These are phyloP conservation scores for Lateolabrax maculatus DNA, from an alignment of 2,797 vertebrate genomes.

Conservation along the genomic window DNA sequence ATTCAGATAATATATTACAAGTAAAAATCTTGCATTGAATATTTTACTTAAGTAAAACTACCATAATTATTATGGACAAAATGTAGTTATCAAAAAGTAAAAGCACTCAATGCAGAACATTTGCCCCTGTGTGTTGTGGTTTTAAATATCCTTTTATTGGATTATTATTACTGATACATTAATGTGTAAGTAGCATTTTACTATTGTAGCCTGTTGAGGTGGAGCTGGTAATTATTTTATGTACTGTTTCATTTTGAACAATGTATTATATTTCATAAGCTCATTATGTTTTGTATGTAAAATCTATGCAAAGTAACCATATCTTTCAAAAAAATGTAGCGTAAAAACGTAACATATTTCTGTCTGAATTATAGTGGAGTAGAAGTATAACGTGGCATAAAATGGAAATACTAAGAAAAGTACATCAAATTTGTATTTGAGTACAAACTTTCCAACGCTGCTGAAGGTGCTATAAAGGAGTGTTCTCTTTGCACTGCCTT, in stretches of 20 bases:
- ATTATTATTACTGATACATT: not conserved
- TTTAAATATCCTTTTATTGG: not conserved
- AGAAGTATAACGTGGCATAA: not conserved
- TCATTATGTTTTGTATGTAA: not conserved
- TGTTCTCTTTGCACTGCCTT: not conserved
- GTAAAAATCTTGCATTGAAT: too few species aligned
- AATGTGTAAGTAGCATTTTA: not conserved
- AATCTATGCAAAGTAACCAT: not conserved
- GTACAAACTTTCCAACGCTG: constrained; percentile 7
- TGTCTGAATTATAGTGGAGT: not conserved
- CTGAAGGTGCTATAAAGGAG: constrained; percentile 11
- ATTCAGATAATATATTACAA: too few species aligned
- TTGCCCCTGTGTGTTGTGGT: not conserved
- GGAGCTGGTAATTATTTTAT: not conserved
- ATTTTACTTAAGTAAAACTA: too few species aligned
- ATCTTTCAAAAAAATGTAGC: not conserved
- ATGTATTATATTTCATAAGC: not conserved
- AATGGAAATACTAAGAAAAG: constrained; percentile 4
- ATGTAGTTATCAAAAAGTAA: not conserved
- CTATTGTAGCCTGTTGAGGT: not conserved
- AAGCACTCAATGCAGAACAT: not conserved
- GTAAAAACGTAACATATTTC: not conserved
- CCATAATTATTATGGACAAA: not conserved
- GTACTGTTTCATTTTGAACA: not conserved
- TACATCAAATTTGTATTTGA: constrained; percentile 1